phyloP scores from a whole-genome alignment of 2,888 invertebrate species.

The Chorisops tibialis region DNA sequence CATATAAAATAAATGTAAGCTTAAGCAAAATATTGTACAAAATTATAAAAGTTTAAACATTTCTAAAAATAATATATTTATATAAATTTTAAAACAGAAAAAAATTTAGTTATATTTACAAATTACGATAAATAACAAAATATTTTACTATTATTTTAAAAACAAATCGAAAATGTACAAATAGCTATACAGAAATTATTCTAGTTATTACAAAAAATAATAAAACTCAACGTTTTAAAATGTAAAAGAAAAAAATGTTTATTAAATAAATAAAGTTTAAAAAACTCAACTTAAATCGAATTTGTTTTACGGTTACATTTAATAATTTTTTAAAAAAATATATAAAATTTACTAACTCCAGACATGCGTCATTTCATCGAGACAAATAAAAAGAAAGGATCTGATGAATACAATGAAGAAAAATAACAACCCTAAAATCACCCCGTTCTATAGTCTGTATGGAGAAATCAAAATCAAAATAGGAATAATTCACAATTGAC shows the following conservation, averaged over 20 bases:
- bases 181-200: too few species aligned
- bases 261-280: not conserved
- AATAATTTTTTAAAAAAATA: too few species aligned
- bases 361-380: slow-evolving; percentile 30
- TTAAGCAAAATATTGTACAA: slow-evolving; percentile 5
- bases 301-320: too few species aligned
- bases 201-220: too few species aligned
- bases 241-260: not conserved
- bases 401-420: slow-evolving; percentile 17
- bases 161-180: too few species aligned
- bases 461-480: slow-evolving; percentile 30
- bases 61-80: slow-evolving; percentile 5
- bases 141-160: too few species aligned
- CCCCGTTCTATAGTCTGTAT: slow-evolving; percentile 4
- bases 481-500: slow-evolving; percentile 35
- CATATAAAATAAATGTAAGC: slow-evolving; percentile 12
- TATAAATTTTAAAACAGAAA: not conserved
- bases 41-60: slow-evolving; percentile 3
- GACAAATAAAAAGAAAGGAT: slow-evolving; percentile 19
- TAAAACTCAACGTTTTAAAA: too few species aligned
- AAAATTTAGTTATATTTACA: too few species aligned
- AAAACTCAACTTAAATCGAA: not conserved
- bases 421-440: slow-evolving; percentile 31
- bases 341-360: not conserved
- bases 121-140: too few species aligned